A percentile compares a stretch with the other conserved stretches of the same genome.
Conservation (phyloP, 1,140 invertebrate genomes). For the Heliconius nattereri region DNA sequence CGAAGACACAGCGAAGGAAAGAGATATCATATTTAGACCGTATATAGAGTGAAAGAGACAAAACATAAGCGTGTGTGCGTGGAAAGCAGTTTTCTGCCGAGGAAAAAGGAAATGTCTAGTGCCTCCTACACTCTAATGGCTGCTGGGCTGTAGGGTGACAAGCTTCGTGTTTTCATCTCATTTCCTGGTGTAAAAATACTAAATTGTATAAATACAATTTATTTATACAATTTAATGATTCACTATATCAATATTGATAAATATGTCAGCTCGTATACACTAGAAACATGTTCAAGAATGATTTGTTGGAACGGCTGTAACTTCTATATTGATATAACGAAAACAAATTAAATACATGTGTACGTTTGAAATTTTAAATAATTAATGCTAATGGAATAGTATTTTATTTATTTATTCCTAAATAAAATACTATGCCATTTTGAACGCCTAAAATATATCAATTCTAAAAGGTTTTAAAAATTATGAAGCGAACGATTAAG, state of each 20-base stretch:
- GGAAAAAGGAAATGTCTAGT: slow-evolving; percentile 39
- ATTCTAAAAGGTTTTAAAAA: slow-evolving; percentile 16
- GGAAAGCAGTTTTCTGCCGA: slow-evolving; percentile 43
- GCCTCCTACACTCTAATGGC: slow-evolving; percentile 34
- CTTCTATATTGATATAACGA: background rate
- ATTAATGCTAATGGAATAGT: no score
- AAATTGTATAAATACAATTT: background rate
- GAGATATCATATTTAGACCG: background rate
- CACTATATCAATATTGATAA: background rate
- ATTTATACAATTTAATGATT: background rate
- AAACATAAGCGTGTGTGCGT: slow-evolving; percentile 25
- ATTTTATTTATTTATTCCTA: no score
- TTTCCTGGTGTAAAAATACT: slow-evolving; percentile 12
- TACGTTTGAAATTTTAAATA: background rate
- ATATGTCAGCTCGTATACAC: background rate
- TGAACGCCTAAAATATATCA: background rate
- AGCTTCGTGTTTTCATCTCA: slow-evolving; percentile 8
- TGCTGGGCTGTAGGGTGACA: slow-evolving; percentile 33
- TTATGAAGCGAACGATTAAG: slow-evolving; percentile 22
- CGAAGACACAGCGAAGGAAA: slow-evolving; percentile 6
- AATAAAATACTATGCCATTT: background rate
- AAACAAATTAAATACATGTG: background rate
- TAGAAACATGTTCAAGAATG: background rate
- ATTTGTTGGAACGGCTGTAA: background rate
- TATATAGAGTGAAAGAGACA: slow-evolving; percentile 7